Evolutionary conservation across 2,113 vertebrate genomes (phyloP), one percentile per base, ranked within the genome.

Genomic region (Athene cunicularia): DNA sequence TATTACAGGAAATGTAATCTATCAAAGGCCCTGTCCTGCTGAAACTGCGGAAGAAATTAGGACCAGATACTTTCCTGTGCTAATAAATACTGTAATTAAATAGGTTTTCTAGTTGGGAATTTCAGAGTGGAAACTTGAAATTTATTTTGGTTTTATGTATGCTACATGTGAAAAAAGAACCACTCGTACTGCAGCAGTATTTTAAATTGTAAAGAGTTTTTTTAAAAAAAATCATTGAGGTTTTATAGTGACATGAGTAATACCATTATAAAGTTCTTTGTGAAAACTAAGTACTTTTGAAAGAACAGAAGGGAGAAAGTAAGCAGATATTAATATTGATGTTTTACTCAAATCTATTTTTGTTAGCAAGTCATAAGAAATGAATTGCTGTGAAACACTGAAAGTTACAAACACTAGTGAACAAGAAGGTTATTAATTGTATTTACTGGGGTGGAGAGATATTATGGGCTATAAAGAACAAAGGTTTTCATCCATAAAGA

Each of bases 401-500:
- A 53, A 98, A 96, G 90, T 76, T 87, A 93, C 86, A 81, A 92
- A 95, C 76, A 90, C 37, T 79, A 80, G 72, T 50, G 84, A 96
- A 88, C 86, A 92, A 95, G 53, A 37, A 90, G 33, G 53, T 96
- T 97, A 96, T 97, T 98, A 97, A 97, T 97, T 95, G 86, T 86
- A 93, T 95, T 96, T 95, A 93, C 95, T 95, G 84, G 96, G 90
- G 76, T 96, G 89, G 75, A 89, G 88, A 96, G 89, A 87, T 93
- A 97, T 95, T 82, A 93, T 59, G 84, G 71, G 80, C 84, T 93
- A 97, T 94, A 95, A 97, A 96, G 63, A 95, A 94, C 73, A 95
- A 97, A 97, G 72, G 84, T 96, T 97, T 97, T 95, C 93, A 94
- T 97, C 94, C 97, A 97, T 97, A 96, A 97, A 95, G 91, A 92